Base-by-base conservation (phyloP, 2,113 vertebrate species). In the Ophthalmolycus amberensis region DNA sequence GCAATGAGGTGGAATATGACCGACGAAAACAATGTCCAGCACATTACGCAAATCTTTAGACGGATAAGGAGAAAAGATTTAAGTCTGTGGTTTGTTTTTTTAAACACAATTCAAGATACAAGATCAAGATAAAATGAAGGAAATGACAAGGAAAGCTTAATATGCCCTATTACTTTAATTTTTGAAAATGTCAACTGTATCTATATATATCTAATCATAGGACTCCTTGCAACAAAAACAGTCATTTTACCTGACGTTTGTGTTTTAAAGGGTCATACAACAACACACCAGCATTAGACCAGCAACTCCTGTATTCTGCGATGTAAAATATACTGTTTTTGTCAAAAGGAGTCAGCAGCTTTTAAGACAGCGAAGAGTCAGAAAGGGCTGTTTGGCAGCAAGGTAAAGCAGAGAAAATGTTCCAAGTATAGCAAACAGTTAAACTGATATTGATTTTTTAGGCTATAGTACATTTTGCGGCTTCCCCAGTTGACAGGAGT, bases 21-120 rank as follows among this genome's bases (percentile, higher is more conserved):
- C 66, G 22, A 63, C 44, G 1, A 40, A 76, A 79, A 87, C 77
- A 68, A 82, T 65, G 46, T 2, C 40, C 10, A 20, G 46, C 79
- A 70, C 69, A 37, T 66, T 27, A 42, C 37, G 18, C 20, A 20
- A 38, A 70, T 88, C 74, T 69, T 70, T 1, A 83, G 65, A 80
- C 64, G 86, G 73, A 85, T 79, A 58, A 59, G 25, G 80, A 71
- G 48, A 48, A 64, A 75, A 81, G 70, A 59, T 60, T 76, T 62
- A 18, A 5, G 16, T 66, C 38, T 20, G 18, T 84, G 82, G 68
- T 81, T 16, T 58, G n/a, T 59, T 59, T 48, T 73, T 25, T 25
- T 25, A 6, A 29, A 60, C 71, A 37, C 15, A 74, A 73, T n/a
- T 15, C 12, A 20, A 27, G 8, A 59, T 1, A 50, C 20, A 69